Evolutionary conservation across 2,797 vertebrate genomes (phyloP).

Genomic region (Oryzias dopingdopingensis): DNA sequence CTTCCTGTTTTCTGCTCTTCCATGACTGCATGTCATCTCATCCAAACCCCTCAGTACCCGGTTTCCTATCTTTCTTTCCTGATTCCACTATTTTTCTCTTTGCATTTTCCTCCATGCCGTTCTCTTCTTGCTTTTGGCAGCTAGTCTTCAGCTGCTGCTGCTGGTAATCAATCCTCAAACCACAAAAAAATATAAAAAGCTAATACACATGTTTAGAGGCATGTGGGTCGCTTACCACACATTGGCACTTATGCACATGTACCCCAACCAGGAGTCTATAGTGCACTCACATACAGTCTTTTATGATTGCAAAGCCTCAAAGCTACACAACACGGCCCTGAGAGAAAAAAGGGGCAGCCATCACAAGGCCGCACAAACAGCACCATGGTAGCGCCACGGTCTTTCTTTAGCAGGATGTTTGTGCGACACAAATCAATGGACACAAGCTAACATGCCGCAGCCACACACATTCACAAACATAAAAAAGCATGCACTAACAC

Average conservation of each 20-base stretch:
- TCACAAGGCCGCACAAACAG: slow-evolving; percentile 58
- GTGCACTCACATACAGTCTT: slow-evolving; percentile 28
- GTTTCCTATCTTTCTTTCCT: slow-evolving; percentile 17
- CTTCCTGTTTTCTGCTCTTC: slow-evolving; percentile 14
- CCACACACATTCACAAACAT: slow-evolving; percentile 45
- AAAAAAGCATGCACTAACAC: slow-evolving; percentile 42
- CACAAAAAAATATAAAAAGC: slow-evolving; percentile 39
- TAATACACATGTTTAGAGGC: slow-evolving; percentile 30
- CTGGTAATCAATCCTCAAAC: slow-evolving; percentile 63
- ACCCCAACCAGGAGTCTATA: neutral
- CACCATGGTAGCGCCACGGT: slow-evolving; percentile 27
- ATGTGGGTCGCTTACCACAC: slow-evolving; percentile 15
- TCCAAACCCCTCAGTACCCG: slow-evolving; percentile 31
- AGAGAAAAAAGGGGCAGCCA: slow-evolving; percentile 43
- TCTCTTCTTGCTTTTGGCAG: slow-evolving; percentile 41
- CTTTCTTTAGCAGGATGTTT: slow-evolving; percentile 58
- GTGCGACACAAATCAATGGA: slow-evolving; percentile 62
- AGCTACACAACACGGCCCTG: slow-evolving; percentile 32
- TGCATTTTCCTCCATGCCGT: neutral
- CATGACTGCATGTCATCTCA: slow-evolving; percentile 34
- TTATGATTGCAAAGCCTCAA: slow-evolving; percentile 41
- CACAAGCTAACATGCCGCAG: slow-evolving; percentile 48
- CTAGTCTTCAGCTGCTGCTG: slow-evolving; percentile 44
- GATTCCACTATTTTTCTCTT: slow-evolving; percentile 21
- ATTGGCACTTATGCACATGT: neutral